A percentile compares a stretch with the other conserved stretches of the same genome.
Evolutionary conservation across 2,797 vertebrate species (phyloP).

Genomic region (Argentina silus): DNA sequence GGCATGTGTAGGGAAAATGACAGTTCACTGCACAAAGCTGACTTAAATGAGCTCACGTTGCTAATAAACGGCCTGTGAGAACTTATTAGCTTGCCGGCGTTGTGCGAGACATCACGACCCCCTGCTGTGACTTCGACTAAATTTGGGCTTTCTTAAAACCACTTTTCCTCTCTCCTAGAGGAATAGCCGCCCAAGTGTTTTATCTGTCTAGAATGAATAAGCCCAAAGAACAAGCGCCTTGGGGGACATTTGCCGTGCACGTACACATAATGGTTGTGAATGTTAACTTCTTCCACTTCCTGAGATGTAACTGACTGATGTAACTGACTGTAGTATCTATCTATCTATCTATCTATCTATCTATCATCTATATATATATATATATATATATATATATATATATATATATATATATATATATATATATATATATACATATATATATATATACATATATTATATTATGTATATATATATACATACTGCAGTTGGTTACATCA

Average conservation of each 20-base stretch:
- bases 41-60: conserved; percentile 59
- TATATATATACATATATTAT: too few relatives aligned
- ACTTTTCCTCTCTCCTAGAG: conserved; percentile 12
- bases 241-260: neutral
- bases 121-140: conserved; percentile 36
- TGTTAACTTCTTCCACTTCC: conserved; percentile 23
- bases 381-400: neutral
- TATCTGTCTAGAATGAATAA: conserved; percentile 20
- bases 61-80: conserved; percentile 60
- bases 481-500: neutral
- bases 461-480: too few relatives aligned
- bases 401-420: too few relatives aligned
- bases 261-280: conserved; percentile 16
- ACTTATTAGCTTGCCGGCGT: conserved; percentile 30
- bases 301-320: neutral
- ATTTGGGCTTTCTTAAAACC: conserved; percentile 9
- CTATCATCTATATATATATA: too few relatives aligned
- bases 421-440: too few relatives aligned
- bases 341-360: too few relatives aligned
- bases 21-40: conserved; percentile 58
- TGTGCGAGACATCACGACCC: conserved; percentile 28
- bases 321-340: neutral
- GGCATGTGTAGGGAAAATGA: conserved; percentile 51
- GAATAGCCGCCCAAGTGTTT: conserved; percentile 14
- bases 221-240: conserved; percentile 7